Evolutionary conservation across 2,113 vertebrate species (phyloP).

Genomic region (Calyptomena viridis): DNA sequence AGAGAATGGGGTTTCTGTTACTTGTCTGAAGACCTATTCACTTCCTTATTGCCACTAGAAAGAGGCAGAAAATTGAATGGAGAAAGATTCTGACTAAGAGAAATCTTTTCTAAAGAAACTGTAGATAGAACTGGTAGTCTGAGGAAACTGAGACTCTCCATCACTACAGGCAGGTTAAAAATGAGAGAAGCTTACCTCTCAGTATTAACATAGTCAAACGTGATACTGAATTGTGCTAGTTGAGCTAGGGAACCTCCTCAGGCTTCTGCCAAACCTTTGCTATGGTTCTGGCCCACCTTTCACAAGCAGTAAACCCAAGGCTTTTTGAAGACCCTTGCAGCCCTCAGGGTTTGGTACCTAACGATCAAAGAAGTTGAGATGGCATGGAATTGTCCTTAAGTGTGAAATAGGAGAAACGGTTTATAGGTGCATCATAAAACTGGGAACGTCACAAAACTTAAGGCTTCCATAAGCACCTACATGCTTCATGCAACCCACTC

Average conservation of each 20-base stretch:
- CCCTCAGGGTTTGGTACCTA: background rate
- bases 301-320: background rate
- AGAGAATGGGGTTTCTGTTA: background rate
- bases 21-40: background rate
- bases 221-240: background rate
- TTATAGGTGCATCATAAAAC: background rate
- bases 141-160: background rate
- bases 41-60: background rate
- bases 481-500: background rate
- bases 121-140: background rate
- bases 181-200: background rate
- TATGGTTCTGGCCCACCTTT: background rate
- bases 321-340: background rate
- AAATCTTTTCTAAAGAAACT: background rate
- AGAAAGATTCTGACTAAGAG: background rate
- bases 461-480: background rate
- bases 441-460: background rate
- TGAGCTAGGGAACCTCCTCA: background rate
- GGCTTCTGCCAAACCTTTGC: background rate
- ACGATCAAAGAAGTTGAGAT: background rate
- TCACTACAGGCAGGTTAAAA: background rate
- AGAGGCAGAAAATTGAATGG: background rate
- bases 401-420: background rate
- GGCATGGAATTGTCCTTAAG: background rate
- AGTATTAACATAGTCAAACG: background rate